phyloP scores from a whole-genome alignment of 2,113 vertebrate genomes.

The Odobenus rosmarus region DNA sequence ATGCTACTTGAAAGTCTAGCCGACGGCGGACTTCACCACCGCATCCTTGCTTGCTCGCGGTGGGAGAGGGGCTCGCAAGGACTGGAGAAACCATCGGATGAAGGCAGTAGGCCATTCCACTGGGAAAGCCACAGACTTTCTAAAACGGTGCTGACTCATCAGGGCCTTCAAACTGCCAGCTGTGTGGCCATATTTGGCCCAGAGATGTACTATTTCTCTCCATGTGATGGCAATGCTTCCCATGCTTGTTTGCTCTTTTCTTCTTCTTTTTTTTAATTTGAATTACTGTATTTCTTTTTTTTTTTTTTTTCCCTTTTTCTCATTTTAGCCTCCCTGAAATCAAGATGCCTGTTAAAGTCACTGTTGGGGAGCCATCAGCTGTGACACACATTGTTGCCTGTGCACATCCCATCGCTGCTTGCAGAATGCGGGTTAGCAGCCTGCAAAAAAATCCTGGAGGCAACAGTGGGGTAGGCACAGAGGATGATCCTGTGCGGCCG shows the following conservation, averaged over 20 bases:
- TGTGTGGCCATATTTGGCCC: neutral
- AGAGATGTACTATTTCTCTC: neutral
- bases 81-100: neutral
- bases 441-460: neutral
- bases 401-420: neutral
- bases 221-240: neutral
- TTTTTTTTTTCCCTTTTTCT: neutral
- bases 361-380: neutral
- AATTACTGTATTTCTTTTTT: neutral
- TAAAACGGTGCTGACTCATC: neutral
- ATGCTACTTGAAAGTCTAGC: neutral
- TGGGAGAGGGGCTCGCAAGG: no score
- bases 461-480: neutral
- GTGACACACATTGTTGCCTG: neutral
- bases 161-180: neutral
- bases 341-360: neutral
- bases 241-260: no score
- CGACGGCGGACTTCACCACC: fast-evolving
- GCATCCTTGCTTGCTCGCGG: neutral
- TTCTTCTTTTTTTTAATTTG: neutral
- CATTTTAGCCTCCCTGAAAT: neutral
- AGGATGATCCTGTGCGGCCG: neutral
- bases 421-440: neutral
- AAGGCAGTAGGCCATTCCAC: neutral
- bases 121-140: neutral